Evolutionary conservation across 2,113 vertebrate genomes (phyloP), one percentile per base, ranked within the genome.

Genomic region (Aegypius monachus): DNA sequence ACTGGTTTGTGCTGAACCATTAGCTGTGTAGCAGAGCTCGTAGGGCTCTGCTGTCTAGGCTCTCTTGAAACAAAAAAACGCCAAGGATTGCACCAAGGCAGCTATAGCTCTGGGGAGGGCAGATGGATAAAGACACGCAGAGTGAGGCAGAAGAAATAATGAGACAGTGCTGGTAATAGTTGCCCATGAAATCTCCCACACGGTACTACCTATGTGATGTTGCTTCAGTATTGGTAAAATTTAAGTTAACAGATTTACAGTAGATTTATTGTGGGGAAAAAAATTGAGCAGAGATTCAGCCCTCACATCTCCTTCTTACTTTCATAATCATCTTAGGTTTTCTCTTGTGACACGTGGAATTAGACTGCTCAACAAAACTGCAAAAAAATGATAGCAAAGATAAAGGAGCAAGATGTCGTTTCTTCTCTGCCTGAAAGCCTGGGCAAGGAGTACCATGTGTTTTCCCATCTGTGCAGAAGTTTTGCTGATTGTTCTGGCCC

Each of bases 401-500:
- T 53, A 77, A 61, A 75, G 48, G 40, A 92, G 20, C 8, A 36
- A 66, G 68, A 56, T 56, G 40, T 42, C 13, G 36, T 66, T 83
- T 67, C 29, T 90, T 66, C 67, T 56, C 67, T 58, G 22, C 47
- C 45, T 92, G 82, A 91, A 90, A 92, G 31, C 27, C 61, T 67
- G 43, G 47, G 31, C 36, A 67, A 90, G n/a, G 43, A 89, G 34
- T 42, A 56, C 55, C 68, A 91, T 61, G 82, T 67, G 82, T 90
- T 80, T 82, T 58, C 68, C 82, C 80, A 84, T 88, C 80, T 97
- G 86, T 86, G 81, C 91, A 95, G 77, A 65, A 89, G 42, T 63
- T 95, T 82, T 71, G 10, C 16, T 52, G 59, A 38, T 68, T 81
- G n/a, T 27, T 92, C n/a, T 78, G 42, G n/a, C 71, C 71, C 86